phyloP scores from a whole-genome alignment of 2,113 vertebrate species.

The Psephotus haematonotus region DNA sequence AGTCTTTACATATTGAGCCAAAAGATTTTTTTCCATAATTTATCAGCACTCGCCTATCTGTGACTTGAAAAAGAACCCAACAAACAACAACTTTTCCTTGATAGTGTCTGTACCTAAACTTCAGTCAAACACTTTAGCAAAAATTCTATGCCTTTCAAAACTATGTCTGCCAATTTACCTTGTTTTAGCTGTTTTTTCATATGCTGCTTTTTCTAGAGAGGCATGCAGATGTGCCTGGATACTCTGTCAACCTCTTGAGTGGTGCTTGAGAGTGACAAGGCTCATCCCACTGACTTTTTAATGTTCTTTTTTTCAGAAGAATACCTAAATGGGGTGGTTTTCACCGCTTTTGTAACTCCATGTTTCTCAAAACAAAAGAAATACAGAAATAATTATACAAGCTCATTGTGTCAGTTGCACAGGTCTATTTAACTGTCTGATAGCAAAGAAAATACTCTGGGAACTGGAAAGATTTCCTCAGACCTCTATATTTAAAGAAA shows the following conservation, averaged over 20 bases:
- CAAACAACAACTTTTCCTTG: not conserved
- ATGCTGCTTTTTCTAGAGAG: not conserved
- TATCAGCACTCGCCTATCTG: not conserved
- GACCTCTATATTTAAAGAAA: not conserved
- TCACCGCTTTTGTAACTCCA: not conserved
- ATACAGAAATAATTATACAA: not conserved
- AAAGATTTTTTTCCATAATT: not conserved
- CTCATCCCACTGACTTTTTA: conserved; percentile 7
- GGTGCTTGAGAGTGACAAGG: not conserved
- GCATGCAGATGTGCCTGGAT: not conserved
- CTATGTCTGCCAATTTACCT: not conserved
- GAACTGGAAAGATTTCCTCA: not conserved
- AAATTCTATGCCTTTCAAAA: not conserved
- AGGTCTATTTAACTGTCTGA: not conserved
- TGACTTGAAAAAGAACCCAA: not conserved
- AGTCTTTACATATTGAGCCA: not conserved
- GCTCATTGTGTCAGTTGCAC: not conserved
- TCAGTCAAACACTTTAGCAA: not conserved
- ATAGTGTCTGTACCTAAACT: not conserved
- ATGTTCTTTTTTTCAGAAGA: not conserved
- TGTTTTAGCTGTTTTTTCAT: not conserved
- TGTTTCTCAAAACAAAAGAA: not conserved
- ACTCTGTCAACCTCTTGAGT: not conserved
- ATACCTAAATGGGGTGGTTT: not conserved
- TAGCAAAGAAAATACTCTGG: not conserved